A percentile compares a stretch with the other conserved stretches of the same genome.
These are phyloP conservation scores for Anomalospiza imberbis DNA, from an alignment of 2,797 vertebrate species.

Conservation along the genomic window DNA sequence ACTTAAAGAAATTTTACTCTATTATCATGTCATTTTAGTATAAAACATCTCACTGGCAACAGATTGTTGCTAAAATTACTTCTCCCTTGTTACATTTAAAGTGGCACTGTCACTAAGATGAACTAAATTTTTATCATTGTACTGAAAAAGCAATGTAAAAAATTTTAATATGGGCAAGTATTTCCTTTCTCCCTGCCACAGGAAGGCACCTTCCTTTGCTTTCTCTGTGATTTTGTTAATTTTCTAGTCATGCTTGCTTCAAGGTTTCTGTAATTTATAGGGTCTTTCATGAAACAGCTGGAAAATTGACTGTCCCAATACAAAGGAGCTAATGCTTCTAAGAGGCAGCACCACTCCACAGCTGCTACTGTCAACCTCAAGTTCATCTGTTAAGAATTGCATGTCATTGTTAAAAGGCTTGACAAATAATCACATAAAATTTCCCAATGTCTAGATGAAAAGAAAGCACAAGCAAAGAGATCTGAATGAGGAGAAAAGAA, in stretches of 20 bases:
- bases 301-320: neutral
- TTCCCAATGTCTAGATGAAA: neutral
- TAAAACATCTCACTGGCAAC: rapidly evolving
- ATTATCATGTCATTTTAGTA: neutral
- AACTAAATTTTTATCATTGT: neutral
- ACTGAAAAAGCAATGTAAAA: neutral
- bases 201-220: neutral
- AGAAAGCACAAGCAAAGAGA: neutral
- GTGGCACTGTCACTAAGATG: neutral
- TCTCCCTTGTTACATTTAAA: neutral
- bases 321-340: neutral
- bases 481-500: neutral
- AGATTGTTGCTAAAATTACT: neutral
- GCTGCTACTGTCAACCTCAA: neutral
- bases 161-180: neutral
- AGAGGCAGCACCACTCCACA: neutral
- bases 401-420: neutral
- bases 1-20: neutral
- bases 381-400: neutral
- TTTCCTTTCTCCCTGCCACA: neutral
- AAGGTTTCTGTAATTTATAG: neutral
- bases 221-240: neutral
- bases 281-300: neutral
- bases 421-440: neutral
- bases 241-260: neutral